Base-by-base conservation (phyloP, 35 echinoderm and acorn worm species). In the Stichopus chloronotus region DNA sequence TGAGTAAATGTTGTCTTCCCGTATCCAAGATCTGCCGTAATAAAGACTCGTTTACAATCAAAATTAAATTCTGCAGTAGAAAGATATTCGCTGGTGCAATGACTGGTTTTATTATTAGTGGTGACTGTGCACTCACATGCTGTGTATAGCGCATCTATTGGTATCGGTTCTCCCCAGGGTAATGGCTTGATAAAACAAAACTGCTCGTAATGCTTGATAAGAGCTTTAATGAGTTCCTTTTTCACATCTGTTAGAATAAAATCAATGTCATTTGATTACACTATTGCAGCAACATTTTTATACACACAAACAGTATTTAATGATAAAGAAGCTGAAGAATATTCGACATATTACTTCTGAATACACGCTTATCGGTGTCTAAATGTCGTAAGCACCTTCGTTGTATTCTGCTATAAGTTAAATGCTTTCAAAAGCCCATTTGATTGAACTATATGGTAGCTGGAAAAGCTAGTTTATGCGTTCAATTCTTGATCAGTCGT, bases 1-100 rank as follows among this genome's bases (percentile, higher is more conserved):
- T 88, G 86, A 52, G 86, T 69, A 12, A 69, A 59, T 20, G 86
- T 88, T 88, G 86, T 88, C 23, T 88, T 88, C 78, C 78, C 78
- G 78, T 81, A 81, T 6, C 78, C 78, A 43, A 81, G 17, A 11
- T 81, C 78, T 81, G 78, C 78, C 12, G 16, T 81, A 53, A 81
- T 2, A 8, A 81, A 52, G 21, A 52, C 78, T 30, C 78, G 78
- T 7, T 4, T 81, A 53, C 78, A 20, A 54, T 81, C 25, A 7
- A 7, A 2, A 81, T 52, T 81, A 11, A 81, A 81, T 52, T 81
- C 78, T 30, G 25, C 23, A 12, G 78, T 81, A 81, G 78, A 81
- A 5, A 81, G 78, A 81, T 12, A 81, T 7, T 81, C 78, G 78
- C 78, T 81, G 52, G 1, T 8, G 8, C 4, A 24, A 25, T 55